Evolutionary conservation across 2,797 vertebrate species (phyloP).

Genomic region (Anomalospiza imberbis): DNA sequence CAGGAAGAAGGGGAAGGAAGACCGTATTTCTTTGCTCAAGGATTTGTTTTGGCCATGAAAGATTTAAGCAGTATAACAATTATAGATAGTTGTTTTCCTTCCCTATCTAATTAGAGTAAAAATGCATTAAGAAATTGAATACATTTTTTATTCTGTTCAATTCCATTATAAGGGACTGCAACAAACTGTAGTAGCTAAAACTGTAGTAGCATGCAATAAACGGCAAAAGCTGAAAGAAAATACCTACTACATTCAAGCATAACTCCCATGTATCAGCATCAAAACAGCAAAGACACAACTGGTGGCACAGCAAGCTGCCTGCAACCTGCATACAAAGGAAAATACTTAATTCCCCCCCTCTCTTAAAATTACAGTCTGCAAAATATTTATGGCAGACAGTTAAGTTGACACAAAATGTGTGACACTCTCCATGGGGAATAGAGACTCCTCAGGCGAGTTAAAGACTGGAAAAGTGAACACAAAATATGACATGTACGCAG

Average conservation of each 20-base stretch:
- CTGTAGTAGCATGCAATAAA: not conserved
- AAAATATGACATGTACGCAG: not conserved
- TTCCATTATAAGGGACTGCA: not conserved
- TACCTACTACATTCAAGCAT: not conserved
- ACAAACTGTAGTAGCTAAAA: not conserved
- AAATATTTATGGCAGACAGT: not conserved
- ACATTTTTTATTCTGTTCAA: not conserved
- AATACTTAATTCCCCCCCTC: not conserved
- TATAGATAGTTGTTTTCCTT: not conserved
- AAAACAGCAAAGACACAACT: not conserved
- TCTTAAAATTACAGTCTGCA: not conserved
- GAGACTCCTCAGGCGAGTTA: not conserved
- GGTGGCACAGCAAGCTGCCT: not conserved
- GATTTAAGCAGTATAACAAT: constrained; percentile 2
- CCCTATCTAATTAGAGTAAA: constrained; percentile 3
- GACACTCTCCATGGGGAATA: not conserved
- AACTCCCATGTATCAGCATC: not conserved
- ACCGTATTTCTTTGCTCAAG: not conserved
- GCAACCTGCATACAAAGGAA: not conserved
- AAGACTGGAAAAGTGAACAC: not conserved
- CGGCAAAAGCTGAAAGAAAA: not conserved
- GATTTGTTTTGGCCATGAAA: not conserved
- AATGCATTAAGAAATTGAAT: constrained; percentile 6
- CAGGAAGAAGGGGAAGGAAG: not conserved
- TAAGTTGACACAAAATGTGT: not conserved